Conservation (phyloP, 2,888 invertebrate genomes). For the Andrena hattorfiana region DNA sequence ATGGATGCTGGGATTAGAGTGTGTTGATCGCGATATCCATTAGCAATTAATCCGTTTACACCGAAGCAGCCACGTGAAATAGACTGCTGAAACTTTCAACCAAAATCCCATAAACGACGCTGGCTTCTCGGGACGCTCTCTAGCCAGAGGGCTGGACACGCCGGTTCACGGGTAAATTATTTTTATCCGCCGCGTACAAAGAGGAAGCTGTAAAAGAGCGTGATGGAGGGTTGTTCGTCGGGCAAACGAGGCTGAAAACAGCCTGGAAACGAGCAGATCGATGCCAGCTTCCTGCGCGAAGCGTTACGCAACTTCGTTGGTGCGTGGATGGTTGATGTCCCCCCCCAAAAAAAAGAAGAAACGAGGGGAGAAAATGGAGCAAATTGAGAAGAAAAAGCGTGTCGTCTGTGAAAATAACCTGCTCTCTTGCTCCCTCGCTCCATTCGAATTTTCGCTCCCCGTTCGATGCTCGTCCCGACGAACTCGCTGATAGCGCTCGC, state of each 20-base stretch:
- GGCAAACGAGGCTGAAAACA: constrained; percentile 52
- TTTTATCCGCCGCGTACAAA: constrained; percentile 55
- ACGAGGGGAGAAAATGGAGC: not conserved
- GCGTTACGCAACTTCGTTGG: constrained; percentile 59
- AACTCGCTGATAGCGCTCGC: not conserved
- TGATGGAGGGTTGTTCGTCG: constrained; percentile 36
- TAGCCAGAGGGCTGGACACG: not conserved
- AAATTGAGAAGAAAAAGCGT: not conserved
- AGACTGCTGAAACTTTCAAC: too few species aligned
- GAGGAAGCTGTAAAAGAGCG: constrained; percentile 43
- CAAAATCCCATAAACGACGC: too few species aligned
- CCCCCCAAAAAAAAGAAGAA: constrained; percentile 4
- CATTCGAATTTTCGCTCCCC: not conserved
- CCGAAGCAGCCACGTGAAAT: too few species aligned
- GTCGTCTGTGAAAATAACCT: too few species aligned
- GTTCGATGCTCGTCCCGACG: not conserved
- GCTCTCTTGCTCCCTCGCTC: not conserved
- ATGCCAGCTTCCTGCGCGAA: constrained; percentile 45
- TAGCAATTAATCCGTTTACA: too few species aligned
- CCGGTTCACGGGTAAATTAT: constrained; percentile 52
- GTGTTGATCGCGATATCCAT: too few species aligned
- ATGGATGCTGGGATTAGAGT: not conserved
- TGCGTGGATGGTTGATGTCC: constrained; percentile 23
- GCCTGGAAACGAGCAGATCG: constrained; percentile 48
- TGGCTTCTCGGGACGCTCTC: too few species aligned